Conservation (phyloP, 2,888 invertebrate genomes). For the Rhagium mordax region DNA sequence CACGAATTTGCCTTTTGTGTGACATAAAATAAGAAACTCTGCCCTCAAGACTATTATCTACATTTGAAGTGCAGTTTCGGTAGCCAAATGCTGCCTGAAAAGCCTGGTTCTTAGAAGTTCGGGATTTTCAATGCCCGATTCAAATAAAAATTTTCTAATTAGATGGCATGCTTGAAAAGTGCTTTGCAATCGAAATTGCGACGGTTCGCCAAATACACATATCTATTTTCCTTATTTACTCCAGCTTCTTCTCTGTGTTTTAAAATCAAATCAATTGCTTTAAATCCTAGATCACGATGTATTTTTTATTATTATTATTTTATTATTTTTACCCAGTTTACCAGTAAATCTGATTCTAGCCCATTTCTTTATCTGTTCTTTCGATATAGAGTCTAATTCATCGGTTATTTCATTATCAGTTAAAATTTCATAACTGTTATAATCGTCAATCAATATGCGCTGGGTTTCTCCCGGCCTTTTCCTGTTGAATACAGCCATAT, state of each 20-base stretch:
- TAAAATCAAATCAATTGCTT: slow-evolving; percentile 31
- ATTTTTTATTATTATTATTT: too few relatives aligned
- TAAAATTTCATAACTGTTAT: neutral
- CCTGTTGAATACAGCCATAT: neutral
- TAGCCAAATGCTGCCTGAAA: slow-evolving; percentile 33
- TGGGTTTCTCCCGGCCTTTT: too few relatives aligned
- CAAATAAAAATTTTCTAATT: slow-evolving; percentile 16
- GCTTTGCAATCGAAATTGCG: slow-evolving; percentile 9
- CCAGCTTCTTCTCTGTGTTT: slow-evolving; percentile 27
- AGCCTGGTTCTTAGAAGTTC: slow-evolving; percentile 30
- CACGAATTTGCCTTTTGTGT: slow-evolving; percentile 26
- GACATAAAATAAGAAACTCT: slow-evolving; percentile 11
- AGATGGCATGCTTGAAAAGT: slow-evolving; percentile 26
- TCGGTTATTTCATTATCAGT: neutral
- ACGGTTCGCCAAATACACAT: slow-evolving; percentile 34
- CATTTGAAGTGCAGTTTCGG: slow-evolving; percentile 31
- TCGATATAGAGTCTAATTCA: neutral
- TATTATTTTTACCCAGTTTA: too few relatives aligned
- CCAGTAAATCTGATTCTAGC: too few relatives aligned
- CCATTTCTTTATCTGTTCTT: too few relatives aligned
- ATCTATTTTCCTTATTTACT: slow-evolving; percentile 23
- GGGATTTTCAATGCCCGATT: slow-evolving; percentile 23
- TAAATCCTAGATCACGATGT: slow-evolving; percentile 35
- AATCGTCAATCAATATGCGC: slow-evolving; percentile 1
- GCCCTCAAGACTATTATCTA: slow-evolving; percentile 31